Evolutionary conservation across 2,888 invertebrate genomes (phyloP), one percentile per base, ranked within the genome.

Genomic region (Colostygia pectinataria): DNA sequence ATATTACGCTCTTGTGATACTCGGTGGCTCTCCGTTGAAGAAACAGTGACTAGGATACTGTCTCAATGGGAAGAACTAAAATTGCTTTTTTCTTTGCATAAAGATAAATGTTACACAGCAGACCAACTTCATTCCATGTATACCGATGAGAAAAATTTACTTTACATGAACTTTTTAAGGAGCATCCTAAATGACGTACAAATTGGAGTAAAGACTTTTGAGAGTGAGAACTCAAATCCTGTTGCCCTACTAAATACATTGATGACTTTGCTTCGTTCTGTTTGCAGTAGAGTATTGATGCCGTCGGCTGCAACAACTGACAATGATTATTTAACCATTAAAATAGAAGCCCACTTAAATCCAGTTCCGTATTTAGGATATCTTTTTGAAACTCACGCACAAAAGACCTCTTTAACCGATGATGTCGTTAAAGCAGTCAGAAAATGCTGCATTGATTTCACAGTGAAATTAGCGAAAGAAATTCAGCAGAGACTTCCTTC

Each of bases 1-100:
- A 68, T 71, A 18, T 41, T 61, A n/a, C 48, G 61, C 41, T 20
- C 53, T 14, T 63, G 68, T 53, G 53, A 45, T 36, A 53, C 53
- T 32, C 52, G 53, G 6, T 53, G 53, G 52, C 33, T 55, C 15
- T 53, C 52, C 10, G 24, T 55, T 10, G 52, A 55, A 25, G 20
- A 18, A 14, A 29, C 43, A 20, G 49, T 53, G n/a, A 9, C 20
- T 15, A 44, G 49, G 18, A 52, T 55, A 18, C 37, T 55, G 31
- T 9, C 38, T 23, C 48, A 52, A 41, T 55, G 55, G 51, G 48
- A 52, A 42, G 47, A 55, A 27, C 33, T 52, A 13, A 51, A 52
- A 37, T 38, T 52, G 20, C 52, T 29, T 55, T 55, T 55, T 24
- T 20, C 44, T n/a, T 14, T 55, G 46, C 50, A n/a, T n/a, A n/a